Conservation (phyloP, 2,113 vertebrate species). For the Suncus etruscus region DNA sequence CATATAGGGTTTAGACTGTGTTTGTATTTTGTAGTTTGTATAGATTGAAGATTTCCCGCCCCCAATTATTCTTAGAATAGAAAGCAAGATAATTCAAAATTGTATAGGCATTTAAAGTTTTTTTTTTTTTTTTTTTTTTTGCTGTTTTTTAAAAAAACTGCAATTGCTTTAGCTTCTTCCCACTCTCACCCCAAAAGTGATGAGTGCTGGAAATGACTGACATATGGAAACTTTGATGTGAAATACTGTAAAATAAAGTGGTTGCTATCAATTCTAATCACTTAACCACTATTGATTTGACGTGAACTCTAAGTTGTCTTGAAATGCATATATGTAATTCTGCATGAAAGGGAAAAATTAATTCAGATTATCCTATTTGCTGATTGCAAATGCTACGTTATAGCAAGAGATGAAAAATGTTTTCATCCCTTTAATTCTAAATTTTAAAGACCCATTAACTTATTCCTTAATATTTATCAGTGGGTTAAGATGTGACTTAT, state of each 20-base stretch:
- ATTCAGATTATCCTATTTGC: conserved; percentile 34
- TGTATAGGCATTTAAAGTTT: conserved; percentile 57
- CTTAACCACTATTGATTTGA: conserved; percentile 12
- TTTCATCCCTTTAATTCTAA: conserved; percentile 47
- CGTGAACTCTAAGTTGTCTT: conserved; percentile 41
- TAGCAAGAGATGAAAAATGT: conserved; percentile 6
- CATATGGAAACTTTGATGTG: neutral
- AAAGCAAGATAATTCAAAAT: conserved; percentile 50
- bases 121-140: conserved; percentile 32
- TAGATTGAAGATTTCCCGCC: conserved; percentile 68
- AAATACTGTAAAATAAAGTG: neutral
- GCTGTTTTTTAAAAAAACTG: too few species aligned
- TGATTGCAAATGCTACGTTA: conserved; percentile 25
- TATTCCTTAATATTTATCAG: conserved; percentile 23
- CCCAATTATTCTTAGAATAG: conserved; percentile 52
- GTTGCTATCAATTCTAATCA: conserved; percentile 3
- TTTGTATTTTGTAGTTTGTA: conserved; percentile 66
- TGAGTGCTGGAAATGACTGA: conserved; percentile 7
- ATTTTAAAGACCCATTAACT: conserved; percentile 34
- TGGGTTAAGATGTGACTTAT: conserved; percentile 52
- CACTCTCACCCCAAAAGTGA: neutral
- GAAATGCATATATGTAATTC: neutral
- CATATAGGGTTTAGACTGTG: conserved; percentile 58
- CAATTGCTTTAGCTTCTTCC: conserved; percentile 31
- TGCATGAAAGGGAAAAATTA: conserved; percentile 40